Evolutionary conservation across 2,888 invertebrate species (phyloP).

Genomic region (Mythimna pallens): DNA sequence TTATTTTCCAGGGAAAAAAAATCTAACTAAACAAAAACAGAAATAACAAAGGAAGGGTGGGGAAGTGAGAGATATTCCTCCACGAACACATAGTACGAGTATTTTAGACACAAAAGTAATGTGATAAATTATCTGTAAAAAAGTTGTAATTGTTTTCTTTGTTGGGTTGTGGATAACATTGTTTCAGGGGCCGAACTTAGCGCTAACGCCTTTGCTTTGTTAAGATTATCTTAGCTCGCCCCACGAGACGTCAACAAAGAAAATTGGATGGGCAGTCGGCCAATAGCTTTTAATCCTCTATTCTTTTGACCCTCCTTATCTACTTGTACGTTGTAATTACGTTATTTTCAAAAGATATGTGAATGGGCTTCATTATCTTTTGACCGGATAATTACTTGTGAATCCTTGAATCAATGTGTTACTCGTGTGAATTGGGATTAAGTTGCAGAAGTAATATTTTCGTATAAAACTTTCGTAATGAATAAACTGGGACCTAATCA

Average conservation of each 20-base stretch:
- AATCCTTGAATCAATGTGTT: constrained; percentile 44
- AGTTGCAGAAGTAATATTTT: not conserved
- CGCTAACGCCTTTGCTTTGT: constrained; percentile 84
- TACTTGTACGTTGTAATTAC: constrained; percentile 84
- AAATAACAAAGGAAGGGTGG: constrained; percentile 59
- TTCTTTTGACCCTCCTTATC: constrained; percentile 88
- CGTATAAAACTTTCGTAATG: not conserved
- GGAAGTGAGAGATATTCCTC: constrained; percentile 44
- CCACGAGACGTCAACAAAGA: constrained; percentile 89
- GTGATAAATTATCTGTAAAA: constrained; percentile 76
- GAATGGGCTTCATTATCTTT: constrained; percentile 67
- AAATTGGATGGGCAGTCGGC: constrained; percentile 90
- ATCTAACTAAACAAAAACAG: constrained; percentile 41
- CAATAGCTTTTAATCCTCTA: constrained; percentile 89
- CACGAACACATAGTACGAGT: constrained; percentile 63
- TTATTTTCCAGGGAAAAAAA: constrained; percentile 22
- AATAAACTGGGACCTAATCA: not conserved
- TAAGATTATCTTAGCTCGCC: constrained; percentile 88
- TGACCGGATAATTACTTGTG: constrained; percentile 56
- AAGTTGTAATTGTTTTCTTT: constrained; percentile 79
- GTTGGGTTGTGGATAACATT: constrained; percentile 75
- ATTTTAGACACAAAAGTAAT: constrained; percentile 70
- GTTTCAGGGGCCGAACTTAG: constrained; percentile 75
- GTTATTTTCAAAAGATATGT: constrained; percentile 74
- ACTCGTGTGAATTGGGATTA: constrained; percentile 12